Evolutionary conservation across 2,113 vertebrate species (phyloP), one percentile per base, ranked within the genome.

Genomic region (Daphoenositta chrysoptera): DNA sequence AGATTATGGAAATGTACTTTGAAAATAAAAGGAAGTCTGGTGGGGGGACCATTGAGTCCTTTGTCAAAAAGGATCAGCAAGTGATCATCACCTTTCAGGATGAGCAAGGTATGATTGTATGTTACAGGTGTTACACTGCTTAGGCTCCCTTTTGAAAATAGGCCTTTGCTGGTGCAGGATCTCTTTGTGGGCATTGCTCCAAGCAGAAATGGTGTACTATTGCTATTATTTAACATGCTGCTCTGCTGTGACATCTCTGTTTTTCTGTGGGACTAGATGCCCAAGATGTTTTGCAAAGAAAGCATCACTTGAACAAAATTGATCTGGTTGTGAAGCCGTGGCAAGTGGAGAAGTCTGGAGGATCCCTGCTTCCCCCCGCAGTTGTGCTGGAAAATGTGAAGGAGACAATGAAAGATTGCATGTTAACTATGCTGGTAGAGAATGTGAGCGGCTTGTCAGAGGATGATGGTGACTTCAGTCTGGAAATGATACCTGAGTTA

Each of bases 401-500:
- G 1, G 93, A 98, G 26, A 47, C 47, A 26, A 30, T 84, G 31
- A n/a, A 84, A 24, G 69, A 81, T 1, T 92, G 91, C 1, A 35
- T 98, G 48, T 83, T 99, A 77, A 51, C 21, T 65, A 66, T 99
- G 83, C 87, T 99, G 89, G 95, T 99, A 82, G 98, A 99, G 93
- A 98, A 96, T n/a, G 9, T 98, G 81, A 97, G 95, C 0, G 89
- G 87, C 28, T 47, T 98, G 56, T 87, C 97, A 8, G 98, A 98
- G 64, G 89, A 83, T 8, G 61, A 70, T 15, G 60, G 91, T 37
- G 65, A 97, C 50, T 99, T 98, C 96, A 94, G 77, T 54, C 23
- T 99, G 96, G 99, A 99, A 98, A 71, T 98, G 69, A 98, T 99
- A 51, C 94, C 65, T 39, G 98, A 99, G 93, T 89, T 87, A 35